A percentile compares a stretch with the other conserved stretches of the same genome.
phyloP scores from a whole-genome alignment of 2,888 invertebrate genomes.

The Clivina fossor region DNA sequence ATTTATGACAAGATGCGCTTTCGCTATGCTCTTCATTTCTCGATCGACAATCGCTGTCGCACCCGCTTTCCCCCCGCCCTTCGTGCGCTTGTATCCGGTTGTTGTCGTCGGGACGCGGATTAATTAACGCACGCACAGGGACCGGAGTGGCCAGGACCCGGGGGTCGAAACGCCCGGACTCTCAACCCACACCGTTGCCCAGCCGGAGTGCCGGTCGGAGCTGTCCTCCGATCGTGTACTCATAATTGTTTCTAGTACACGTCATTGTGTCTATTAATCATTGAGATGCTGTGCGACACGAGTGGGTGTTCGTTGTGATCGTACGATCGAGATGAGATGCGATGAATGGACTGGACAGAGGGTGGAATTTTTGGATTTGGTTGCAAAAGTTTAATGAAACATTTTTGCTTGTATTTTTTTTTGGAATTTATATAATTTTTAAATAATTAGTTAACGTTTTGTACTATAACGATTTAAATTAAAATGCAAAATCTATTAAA shows the following conservation, averaged over 20 bases:
- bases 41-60: background rate
- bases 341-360: no score
- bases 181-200: background rate
- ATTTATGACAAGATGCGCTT: slow-evolving; percentile 47
- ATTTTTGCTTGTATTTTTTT: no score
- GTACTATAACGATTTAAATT: no score
- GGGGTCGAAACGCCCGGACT: background rate
- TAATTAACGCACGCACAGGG: slow-evolving; percentile 21
- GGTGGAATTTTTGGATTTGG: no score
- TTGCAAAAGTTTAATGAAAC: no score
- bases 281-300: background rate
- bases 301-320: no score
- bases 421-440: no score
- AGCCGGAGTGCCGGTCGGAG: background rate
- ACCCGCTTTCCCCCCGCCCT: background rate
- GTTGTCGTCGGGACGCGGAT: slow-evolving; percentile 1
- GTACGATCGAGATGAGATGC: no score
- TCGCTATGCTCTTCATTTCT: no score
- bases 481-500: no score
- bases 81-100: background rate
- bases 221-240: slow-evolving; percentile 17
- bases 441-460: no score
- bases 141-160: no score
- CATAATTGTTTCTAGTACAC: slow-evolving; percentile 30
- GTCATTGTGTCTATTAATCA: slow-evolving; percentile 24